phyloP scores from a whole-genome alignment of 2,797 vertebrate species.

The Dryobates pubescens region DNA sequence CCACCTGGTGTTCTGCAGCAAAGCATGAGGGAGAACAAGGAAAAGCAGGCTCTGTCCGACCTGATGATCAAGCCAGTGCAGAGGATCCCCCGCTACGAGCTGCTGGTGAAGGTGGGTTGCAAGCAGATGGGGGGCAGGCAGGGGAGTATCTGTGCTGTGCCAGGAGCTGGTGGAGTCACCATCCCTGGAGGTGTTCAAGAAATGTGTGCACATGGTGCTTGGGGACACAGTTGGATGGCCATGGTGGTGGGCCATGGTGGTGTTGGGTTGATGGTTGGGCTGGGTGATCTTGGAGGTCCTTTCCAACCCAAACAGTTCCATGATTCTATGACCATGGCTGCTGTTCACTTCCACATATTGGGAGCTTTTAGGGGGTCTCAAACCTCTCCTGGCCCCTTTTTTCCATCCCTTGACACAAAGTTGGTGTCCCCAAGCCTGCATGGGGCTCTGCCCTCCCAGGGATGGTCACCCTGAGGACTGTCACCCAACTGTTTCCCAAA shows the following conservation, averaged over 20 bases:
- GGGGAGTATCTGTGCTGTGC: not conserved
- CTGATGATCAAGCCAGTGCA: constrained; percentile 99
- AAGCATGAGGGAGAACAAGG: constrained; percentile 98
- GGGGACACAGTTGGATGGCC: too few species aligned
- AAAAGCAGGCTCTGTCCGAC: constrained; percentile 96
- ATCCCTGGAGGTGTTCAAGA: too few species aligned
- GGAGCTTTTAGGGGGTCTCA: not conserved
- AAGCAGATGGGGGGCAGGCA: not conserved
- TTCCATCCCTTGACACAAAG: not conserved
- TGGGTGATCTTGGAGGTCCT: too few species aligned
- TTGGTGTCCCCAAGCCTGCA: not conserved
- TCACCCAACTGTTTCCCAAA: accelerated
- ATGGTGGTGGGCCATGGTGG: too few species aligned
- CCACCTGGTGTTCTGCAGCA: constrained; percentile 79
- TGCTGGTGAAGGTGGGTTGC: constrained; percentile 91
- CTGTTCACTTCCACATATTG: accelerated
- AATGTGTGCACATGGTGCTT: too few species aligned
- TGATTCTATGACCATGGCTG: accelerated
- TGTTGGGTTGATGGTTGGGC: too few species aligned
- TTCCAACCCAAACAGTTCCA: too few species aligned
- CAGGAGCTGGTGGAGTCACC: accelerated
- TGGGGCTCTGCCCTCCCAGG: not conserved
- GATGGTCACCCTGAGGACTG: not conserved
- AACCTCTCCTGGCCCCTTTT: not conserved
- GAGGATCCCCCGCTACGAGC: constrained; percentile 95